Conservation (phyloP, 2,113 vertebrate genomes). For the Etia nguti region DNA sequence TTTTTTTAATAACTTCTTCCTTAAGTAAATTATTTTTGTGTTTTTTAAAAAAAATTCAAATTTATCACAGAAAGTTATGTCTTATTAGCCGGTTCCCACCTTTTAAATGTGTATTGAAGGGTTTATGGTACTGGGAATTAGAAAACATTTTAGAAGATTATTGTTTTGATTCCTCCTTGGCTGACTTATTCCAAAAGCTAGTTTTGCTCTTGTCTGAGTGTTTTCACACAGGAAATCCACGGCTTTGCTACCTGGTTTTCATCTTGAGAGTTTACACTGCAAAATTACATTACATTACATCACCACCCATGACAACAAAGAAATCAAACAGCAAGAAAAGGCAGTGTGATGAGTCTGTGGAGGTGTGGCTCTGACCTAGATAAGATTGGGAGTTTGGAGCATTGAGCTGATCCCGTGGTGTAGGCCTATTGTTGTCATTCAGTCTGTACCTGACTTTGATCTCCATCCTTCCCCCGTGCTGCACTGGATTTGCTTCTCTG, state of each 20-base stretch:
- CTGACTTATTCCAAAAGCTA: neutral
- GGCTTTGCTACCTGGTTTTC: conserved; percentile 11
- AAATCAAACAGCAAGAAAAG: conserved; percentile 10
- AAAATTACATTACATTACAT: conserved; percentile 65
- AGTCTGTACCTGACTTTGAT: conserved; percentile 37
- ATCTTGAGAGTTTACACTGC: conserved; percentile 27
- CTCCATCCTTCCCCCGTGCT: conserved; percentile 10
- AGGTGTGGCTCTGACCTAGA: conserved; percentile 61
- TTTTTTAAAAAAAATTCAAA: neutral
- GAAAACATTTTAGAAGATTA: neutral
- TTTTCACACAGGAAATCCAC: neutral
- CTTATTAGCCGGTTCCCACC: neutral
- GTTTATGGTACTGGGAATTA: neutral
- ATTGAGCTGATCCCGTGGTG: conserved; percentile 24
- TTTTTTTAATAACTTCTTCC: neutral
- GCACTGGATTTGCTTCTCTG: conserved; percentile 12
- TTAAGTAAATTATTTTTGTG: neutral
- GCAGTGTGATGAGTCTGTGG: conserved; percentile 35
- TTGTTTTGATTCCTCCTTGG: neutral
- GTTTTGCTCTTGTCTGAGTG: neutral
- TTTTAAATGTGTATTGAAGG: neutral
- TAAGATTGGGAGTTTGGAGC: conserved; percentile 32
- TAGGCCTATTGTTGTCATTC: conserved; percentile 45
- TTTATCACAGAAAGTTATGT: neutral
- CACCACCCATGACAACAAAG: conserved; percentile 52